These are phyloP conservation scores for Tipula vernalis DNA, from an alignment of 2,888 invertebrate species.

Conservation along the genomic window DNA sequence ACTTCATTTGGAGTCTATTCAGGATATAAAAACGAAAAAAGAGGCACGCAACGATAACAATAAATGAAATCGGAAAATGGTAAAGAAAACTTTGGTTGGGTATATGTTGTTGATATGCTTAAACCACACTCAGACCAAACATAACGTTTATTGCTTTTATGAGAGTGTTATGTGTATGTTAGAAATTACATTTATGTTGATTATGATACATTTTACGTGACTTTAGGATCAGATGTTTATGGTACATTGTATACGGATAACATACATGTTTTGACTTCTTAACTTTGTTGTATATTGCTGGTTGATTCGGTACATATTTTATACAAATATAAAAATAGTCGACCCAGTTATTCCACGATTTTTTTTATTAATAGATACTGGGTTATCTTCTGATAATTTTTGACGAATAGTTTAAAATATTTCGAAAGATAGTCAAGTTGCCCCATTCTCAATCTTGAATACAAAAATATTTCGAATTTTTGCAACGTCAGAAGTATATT, in stretches of 20 bases:
- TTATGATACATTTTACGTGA: background rate
- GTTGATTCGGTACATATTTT: background rate
- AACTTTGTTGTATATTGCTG: background rate
- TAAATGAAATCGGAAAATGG: background rate
- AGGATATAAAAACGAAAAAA: background rate
- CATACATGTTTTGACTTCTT: background rate
- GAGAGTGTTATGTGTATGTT: background rate
- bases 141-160: background rate
- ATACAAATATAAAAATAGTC: background rate
- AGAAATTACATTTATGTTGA: background rate
- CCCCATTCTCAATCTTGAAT: too few species aligned
- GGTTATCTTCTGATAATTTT: too few species aligned
- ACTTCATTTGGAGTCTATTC: background rate
- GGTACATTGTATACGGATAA: background rate
- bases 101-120: background rate
- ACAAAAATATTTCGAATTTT: too few species aligned
- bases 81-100: background rate
- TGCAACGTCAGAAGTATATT: too few species aligned
- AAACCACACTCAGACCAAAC: background rate
- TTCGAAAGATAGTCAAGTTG: too few species aligned
- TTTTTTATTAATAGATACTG: too few species aligned
- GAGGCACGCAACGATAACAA: background rate
- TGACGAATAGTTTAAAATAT: too few species aligned
- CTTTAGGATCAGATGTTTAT: background rate
- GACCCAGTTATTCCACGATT: too few species aligned